A percentile compares a stretch with the other conserved stretches of the same genome.
phyloP scores from a whole-genome alignment of 2,888 invertebrate species.

The Clepsis dumicolana region DNA sequence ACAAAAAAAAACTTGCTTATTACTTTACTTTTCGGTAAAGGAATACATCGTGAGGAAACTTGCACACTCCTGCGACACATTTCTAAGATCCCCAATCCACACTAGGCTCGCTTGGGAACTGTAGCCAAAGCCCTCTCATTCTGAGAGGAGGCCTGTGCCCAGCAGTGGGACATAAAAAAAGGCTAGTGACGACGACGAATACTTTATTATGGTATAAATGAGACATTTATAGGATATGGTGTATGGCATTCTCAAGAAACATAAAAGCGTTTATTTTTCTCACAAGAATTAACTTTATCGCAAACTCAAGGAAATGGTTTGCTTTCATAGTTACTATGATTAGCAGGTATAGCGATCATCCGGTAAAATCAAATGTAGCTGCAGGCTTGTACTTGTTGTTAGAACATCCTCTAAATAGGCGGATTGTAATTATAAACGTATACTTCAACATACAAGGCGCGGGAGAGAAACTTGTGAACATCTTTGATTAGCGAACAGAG shows the following conservation, averaged over 20 bases:
- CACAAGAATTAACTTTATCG: conserved; percentile 36
- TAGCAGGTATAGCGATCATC: conserved; percentile 65
- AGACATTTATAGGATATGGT: too few relatives aligned
- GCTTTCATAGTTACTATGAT: conserved; percentile 65
- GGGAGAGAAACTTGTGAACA: conserved; percentile 3
- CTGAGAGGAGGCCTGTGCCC: too few relatives aligned
- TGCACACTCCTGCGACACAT: too few relatives aligned
- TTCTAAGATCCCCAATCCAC: too few relatives aligned
- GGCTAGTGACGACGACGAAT: too few relatives aligned
- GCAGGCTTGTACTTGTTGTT: conserved; percentile 59
- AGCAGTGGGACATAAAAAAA: too few relatives aligned
- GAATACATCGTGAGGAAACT: too few relatives aligned
- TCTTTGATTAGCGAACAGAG: neutral
- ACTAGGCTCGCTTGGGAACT: too few relatives aligned
- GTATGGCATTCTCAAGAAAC: neutral
- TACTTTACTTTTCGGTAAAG: too few relatives aligned
- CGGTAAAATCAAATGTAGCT: conserved; percentile 59
- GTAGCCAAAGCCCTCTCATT: too few relatives aligned
- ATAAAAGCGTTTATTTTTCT: conserved; percentile 22
- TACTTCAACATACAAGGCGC: neutral
- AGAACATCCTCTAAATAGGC: conserved; percentile 55
- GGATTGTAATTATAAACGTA: conserved; percentile 44
- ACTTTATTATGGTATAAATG: too few relatives aligned
- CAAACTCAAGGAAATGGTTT: conserved; percentile 60
- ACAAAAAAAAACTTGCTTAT: too few relatives aligned